These are phyloP conservation scores for Scaptomyza polygonia DNA, from an alignment of 2,888 invertebrate species.

Conservation along the genomic window DNA sequence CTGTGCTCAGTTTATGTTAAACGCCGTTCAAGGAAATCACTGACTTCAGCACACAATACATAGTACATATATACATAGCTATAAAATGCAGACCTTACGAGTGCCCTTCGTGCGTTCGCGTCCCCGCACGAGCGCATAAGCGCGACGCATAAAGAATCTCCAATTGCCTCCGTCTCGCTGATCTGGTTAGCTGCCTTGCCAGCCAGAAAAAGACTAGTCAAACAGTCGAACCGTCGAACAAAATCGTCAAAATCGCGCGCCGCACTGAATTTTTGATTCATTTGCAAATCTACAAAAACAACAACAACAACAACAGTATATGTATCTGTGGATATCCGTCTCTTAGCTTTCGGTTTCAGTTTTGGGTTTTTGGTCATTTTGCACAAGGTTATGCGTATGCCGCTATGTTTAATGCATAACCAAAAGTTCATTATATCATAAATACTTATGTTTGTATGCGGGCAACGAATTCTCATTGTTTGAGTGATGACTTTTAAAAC, in stretches of 20 bases:
- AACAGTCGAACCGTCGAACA: slow-evolving; percentile 46
- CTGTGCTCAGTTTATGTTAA: slow-evolving; percentile 55
- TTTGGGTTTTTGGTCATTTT: slow-evolving; percentile 58
- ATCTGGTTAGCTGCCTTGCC: slow-evolving; percentile 43
- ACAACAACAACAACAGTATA: too few relatives aligned
- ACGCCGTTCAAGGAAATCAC: slow-evolving; percentile 64
- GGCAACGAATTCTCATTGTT: slow-evolving; percentile 29
- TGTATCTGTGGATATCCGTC: slow-evolving; percentile 11
- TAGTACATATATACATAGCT: slow-evolving; percentile 16
- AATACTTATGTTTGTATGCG: slow-evolving; percentile 36
- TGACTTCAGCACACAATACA: slow-evolving; percentile 29
- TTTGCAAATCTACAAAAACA: slow-evolving; percentile 37
- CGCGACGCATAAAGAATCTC: slow-evolving; percentile 70
- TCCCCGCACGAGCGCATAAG: slow-evolving; percentile 47
- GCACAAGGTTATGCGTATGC: slow-evolving; percentile 73
- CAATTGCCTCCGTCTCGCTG: slow-evolving; percentile 56
- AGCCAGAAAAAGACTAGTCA: slow-evolving; percentile 9
- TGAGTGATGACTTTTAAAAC: slow-evolving; percentile 35
- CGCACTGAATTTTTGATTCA: slow-evolving; percentile 77
- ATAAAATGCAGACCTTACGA: slow-evolving; percentile 73
- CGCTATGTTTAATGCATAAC: slow-evolving; percentile 59
- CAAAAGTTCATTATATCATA: slow-evolving; percentile 68
- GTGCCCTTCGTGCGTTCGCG: slow-evolving; percentile 62
- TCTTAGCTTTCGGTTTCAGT: slow-evolving; percentile 15
- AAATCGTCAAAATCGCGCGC: slow-evolving; percentile 56